Evolutionary conservation across 2,888 invertebrate genomes (phyloP), one percentile per base, ranked within the genome.

Genomic region (Clusia tigrina): DNA sequence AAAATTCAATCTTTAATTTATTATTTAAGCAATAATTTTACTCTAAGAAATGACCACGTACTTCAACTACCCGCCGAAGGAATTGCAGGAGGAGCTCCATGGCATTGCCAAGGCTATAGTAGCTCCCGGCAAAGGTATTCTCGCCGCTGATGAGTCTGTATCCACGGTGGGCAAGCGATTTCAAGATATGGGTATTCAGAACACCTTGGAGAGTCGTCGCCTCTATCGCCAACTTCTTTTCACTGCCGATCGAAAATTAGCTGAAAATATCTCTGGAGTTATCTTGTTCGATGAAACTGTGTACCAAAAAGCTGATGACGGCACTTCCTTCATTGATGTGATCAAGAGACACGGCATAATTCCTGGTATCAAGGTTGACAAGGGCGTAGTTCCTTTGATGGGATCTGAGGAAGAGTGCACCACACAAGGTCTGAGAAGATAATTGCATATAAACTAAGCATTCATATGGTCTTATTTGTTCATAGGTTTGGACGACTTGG

Each of bases 221-320:
- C 88, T 88, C 69, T 96, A 95, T 87, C 89, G 91, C 74, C 92
- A 96, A 86, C 87, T 97, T 69, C 88, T 98, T 71, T 98, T 98
- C 88, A 92, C 92, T 77, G 85, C 93, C 53, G 91, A 93, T 77
- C 86, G 89, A 81, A 87, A 87, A 58, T 78, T 92, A 68, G 87
- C 89, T 25, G 88, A 93, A 71, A 90, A 95, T 87, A 91, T 98
- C 82, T 96, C 96, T 60, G 99, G 98, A 42, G 98, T 99, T 62
- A 99, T 99, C 82, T 88, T 99, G 73, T 99, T 95, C 89, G 96
- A 99, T 86, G 99, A 99, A 87, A 98, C 99, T 2, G 87, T 99
- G 66, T 96, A 98, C 88, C 99, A 99, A 87, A 96, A 95, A 85
- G 88, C 94, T 58, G 94, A 94, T 68, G 93, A 96, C 79, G 87